A percentile compares a stretch with the other conserved stretches of the same genome.
Evolutionary conservation across 2,113 vertebrate genomes (phyloP).

Genomic region (Amphiprion ocellaris): DNA sequence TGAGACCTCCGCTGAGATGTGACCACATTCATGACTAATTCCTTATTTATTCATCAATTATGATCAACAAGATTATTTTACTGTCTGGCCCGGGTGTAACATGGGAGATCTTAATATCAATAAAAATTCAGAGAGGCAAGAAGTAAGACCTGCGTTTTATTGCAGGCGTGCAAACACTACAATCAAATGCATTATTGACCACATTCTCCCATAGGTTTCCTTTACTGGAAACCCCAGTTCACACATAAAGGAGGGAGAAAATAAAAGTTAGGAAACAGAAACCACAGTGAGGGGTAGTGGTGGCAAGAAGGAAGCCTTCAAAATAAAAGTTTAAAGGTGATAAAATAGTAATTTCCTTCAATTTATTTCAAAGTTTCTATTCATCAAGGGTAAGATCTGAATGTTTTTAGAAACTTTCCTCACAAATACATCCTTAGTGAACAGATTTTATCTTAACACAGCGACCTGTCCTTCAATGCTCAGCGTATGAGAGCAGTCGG

Average conservation of each 20-base stretch:
- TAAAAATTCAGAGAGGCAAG: background rate
- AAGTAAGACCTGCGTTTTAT: background rate
- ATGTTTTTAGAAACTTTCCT: too few relatives aligned
- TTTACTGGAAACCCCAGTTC: conserved; percentile 33
- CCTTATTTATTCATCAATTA: conserved; percentile 38
- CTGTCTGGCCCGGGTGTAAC: background rate
- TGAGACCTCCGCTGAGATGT: conserved; percentile 25
- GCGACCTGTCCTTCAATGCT: conserved; percentile 4
- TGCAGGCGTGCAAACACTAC: background rate
- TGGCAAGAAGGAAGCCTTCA: conserved; percentile 10
- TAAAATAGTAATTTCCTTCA: background rate
- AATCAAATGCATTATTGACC: background rate
- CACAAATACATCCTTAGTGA: background rate
- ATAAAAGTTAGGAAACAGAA: conserved; percentile 35
- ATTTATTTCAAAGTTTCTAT: too few relatives aligned
- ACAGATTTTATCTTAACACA: conserved; percentile 11
- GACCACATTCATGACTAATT: conserved; percentile 10
- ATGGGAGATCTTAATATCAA: background rate
- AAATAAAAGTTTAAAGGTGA: conserved; percentile 26
- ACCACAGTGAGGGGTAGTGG: conserved; percentile 15
- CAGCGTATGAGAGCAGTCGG: conserved; percentile 20
- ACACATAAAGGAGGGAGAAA: conserved; percentile 43
- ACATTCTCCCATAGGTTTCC: background rate
- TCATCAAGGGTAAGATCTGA: too few relatives aligned
- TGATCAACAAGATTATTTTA: conserved; percentile 19